phyloP scores from a whole-genome alignment of 2,797 vertebrate species.

The Pseudomugil tenellus region DNA sequence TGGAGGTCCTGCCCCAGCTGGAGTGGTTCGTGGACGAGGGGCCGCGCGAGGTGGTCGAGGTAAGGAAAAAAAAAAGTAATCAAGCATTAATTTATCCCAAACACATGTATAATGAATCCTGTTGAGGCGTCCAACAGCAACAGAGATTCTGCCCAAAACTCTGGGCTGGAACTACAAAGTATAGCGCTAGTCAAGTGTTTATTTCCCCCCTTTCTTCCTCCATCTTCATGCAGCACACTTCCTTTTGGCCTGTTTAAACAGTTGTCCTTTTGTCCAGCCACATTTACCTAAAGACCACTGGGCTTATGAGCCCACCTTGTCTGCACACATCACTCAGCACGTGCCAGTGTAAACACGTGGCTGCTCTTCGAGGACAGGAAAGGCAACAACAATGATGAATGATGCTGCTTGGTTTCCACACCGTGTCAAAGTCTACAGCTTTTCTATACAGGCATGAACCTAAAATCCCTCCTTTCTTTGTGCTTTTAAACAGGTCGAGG shows the following conservation, averaged over 20 bases:
- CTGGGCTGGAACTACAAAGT: constrained; percentile 36
- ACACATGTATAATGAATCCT: neutral
- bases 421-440: neutral
- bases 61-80: constrained; percentile 45
- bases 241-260: constrained; percentile 59
- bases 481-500: constrained; percentile 83
- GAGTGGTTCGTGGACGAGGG: constrained; percentile 88
- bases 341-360: constrained; percentile 58
- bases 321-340: constrained; percentile 32
- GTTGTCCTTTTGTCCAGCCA: constrained; percentile 52
- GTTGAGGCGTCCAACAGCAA: constrained; percentile 8
- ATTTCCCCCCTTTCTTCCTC: constrained; percentile 60
- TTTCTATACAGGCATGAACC: neutral
- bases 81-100: constrained; percentile 15
- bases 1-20: constrained; percentile 80
- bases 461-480: neutral
- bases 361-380: constrained; percentile 19
- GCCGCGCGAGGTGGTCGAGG: constrained; percentile 89
- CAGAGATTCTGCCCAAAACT: constrained; percentile 32
- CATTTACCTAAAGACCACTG: constrained; percentile 40
- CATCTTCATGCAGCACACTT: constrained; percentile 69
- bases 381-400: constrained; percentile 42
- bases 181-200: constrained; percentile 53
- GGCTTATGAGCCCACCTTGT: constrained; percentile 42
- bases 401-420: neutral